Conservation (phyloP, 2,888 invertebrate species). For the Platynereis dumerilii region DNA sequence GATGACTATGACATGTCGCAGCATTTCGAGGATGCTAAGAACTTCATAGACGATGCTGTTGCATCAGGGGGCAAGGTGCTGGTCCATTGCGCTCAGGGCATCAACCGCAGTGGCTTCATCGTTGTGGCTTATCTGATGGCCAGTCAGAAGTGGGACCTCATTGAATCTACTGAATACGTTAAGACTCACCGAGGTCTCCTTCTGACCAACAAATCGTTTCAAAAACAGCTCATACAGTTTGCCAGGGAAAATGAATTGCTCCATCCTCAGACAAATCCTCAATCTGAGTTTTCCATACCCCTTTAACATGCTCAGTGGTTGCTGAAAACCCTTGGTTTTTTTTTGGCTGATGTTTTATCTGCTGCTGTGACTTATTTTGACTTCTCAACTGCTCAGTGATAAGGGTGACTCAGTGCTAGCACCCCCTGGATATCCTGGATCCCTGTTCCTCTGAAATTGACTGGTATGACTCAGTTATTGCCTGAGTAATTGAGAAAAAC, state of each 20-base stretch:
- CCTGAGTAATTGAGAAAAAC: too few species aligned
- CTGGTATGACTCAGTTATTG: too few species aligned
- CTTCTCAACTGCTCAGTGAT: too few species aligned
- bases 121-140: conserved; percentile 27
- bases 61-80: conserved; percentile 14
- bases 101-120: conserved; percentile 23
- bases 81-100: conserved; percentile 29
- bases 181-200: conserved; percentile 11
- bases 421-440: too few species aligned
- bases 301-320: too few species aligned
- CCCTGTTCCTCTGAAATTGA: too few species aligned
- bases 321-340: too few species aligned
- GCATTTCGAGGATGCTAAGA: conserved; percentile 12
- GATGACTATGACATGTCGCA: conserved; percentile 16
- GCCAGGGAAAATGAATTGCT: conserved; percentile 14
- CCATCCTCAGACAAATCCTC: neutral
- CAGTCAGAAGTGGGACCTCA: conserved; percentile 10
- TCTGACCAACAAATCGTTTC: conserved; percentile 17
- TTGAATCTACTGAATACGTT: conserved; percentile 9
- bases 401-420: too few species aligned
- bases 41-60: conserved; percentile 13
- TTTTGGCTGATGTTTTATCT: too few species aligned
- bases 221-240: conserved; percentile 21
- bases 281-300: too few species aligned
- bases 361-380: too few species aligned